Conservation (phyloP, 2,797 vertebrate species). For the Ataeniobius toweri region DNA sequence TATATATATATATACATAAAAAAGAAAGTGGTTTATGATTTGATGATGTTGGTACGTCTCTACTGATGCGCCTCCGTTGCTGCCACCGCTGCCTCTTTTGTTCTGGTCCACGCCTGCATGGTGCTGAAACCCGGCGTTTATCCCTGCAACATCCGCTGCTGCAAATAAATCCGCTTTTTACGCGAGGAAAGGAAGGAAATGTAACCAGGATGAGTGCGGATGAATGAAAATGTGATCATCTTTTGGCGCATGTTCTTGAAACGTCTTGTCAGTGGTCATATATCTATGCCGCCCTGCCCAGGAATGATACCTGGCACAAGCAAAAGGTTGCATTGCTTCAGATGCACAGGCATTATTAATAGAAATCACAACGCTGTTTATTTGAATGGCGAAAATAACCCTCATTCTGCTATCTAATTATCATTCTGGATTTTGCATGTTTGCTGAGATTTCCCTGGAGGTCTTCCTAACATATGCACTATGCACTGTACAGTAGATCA, state of each 20-base stretch:
- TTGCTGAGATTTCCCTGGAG: background rate
- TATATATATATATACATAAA: too few relatives aligned
- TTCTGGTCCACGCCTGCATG: conserved; percentile 78
- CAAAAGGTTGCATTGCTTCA: conserved; percentile 22
- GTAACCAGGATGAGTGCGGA: background rate
- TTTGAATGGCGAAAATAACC: background rate
- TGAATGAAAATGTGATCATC: background rate
- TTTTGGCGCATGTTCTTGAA: too few relatives aligned
- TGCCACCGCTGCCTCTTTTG: conserved; percentile 68
- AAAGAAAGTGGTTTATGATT: background rate
- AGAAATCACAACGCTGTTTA: background rate
- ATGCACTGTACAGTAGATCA: too few relatives aligned
- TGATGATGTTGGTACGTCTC: conserved; percentile 11
- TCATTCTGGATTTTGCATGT: background rate
- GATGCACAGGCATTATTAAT: background rate
- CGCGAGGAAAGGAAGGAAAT: background rate
- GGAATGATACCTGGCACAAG: conserved; percentile 30
- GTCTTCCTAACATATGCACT: background rate
- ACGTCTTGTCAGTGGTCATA: background rate
- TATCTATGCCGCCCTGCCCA: conserved; percentile 34
- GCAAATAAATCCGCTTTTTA: background rate
- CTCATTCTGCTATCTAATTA: background rate
- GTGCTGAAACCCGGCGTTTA: conserved; percentile 70
- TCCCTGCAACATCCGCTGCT: conserved; percentile 30
- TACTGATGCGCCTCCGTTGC: background rate